Percentiles rank a stretch among this genome's conserved stretches.
Conservation (phyloP, 2,797 vertebrate species). For the Enteromius unitaeniatus region DNA sequence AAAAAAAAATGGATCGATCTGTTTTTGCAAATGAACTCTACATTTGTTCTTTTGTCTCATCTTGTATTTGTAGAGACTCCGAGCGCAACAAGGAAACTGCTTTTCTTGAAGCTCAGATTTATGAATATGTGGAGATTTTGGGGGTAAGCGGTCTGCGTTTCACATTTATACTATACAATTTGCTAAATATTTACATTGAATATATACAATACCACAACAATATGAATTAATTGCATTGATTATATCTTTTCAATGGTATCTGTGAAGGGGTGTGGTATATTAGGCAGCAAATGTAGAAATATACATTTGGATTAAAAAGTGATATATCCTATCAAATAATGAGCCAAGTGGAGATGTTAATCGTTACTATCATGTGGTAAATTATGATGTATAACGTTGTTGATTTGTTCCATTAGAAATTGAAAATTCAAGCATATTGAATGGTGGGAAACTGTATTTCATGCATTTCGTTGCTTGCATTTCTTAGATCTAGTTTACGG, state of each 20-base stretch:
- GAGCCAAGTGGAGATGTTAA: background rate
- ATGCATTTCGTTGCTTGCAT: too few relatives aligned
- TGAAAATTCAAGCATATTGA: background rate
- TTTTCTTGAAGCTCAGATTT: slow-evolving; percentile 96
- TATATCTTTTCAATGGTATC: background rate
- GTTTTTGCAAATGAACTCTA: background rate
- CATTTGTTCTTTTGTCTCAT: background rate
- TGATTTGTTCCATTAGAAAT: background rate
- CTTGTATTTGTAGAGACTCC: slow-evolving; percentile 83
- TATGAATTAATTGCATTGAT: background rate
- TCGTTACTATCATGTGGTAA: background rate
- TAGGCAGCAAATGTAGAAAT: background rate
- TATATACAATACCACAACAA: background rate
- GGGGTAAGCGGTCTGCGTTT: slow-evolving; percentile 82
- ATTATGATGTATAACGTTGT: background rate
- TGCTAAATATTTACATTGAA: background rate
- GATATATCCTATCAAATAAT: background rate
- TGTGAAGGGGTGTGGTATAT: background rate
- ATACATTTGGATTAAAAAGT: too few relatives aligned
- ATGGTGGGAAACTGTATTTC: background rate
- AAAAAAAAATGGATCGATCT: too few relatives aligned
- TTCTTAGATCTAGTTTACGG: background rate
- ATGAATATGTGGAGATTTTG: slow-evolving; percentile 95
- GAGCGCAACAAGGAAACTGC: slow-evolving; percentile 96
- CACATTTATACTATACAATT: background rate